Evolutionary conservation across 2,888 invertebrate species (phyloP), one percentile per base, ranked within the genome.

Genomic region (Galerucella pusilla): DNA sequence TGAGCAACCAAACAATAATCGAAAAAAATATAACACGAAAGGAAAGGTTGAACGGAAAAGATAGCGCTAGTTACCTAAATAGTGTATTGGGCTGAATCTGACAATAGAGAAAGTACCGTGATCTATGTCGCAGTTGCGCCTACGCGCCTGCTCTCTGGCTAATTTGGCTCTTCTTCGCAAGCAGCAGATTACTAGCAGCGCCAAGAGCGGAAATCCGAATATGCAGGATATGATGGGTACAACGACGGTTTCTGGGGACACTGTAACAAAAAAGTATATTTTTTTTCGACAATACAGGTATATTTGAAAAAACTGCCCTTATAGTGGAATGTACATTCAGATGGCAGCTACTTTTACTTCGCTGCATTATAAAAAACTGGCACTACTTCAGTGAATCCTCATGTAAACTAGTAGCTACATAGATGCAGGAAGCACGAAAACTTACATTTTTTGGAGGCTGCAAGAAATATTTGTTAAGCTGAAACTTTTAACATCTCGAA

Each of bases 211-310:
- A 85, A 97, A 96, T 75, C 96, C 96, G 84, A 96, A 91, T 85
- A 96, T 96, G 87, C 96, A 96, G 73, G 96, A 96, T 68, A 96
- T 93, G 81, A 96, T 96, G 61, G 96, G 96, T 80, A 96, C 93
- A 71, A 96, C 95, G 81, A 96, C 94, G 71, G 94, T 95, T 88
- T 96, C 96, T 69, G 96, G 95, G 67, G 95, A 93, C 80, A 96
- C 96, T 96, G 91, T 42, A 90, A 91, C 72, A 80, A 81, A 78
- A 75, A 16, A 61, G 16, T n/a, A 20, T 16, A 16, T 20, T 20
- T 20, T 16, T 7, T 2, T 20, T 9, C 4, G n/a, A 57, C 2
- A 20, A 2, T 20, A 57, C 10, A 57, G 69, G 46, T 45, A 65
- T 45, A 11, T 65, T 45, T n/a, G n/a, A n/a, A n/a, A n/a, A n/a